A percentile compares a stretch with the other conserved stretches of the same genome.
phyloP scores from a whole-genome alignment of 2,113 vertebrate species.

The Colossoma macropomum region DNA sequence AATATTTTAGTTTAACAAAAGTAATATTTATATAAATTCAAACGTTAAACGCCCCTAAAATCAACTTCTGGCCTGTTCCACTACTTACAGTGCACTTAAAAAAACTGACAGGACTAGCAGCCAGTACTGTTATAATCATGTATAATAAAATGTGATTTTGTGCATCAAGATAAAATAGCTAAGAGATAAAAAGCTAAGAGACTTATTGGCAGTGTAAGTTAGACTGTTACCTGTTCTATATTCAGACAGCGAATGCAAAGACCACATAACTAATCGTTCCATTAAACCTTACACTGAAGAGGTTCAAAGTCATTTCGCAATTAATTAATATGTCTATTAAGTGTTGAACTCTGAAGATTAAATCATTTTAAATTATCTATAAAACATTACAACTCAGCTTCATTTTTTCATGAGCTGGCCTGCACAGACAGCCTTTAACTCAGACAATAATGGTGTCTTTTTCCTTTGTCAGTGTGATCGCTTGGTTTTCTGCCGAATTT shows the following conservation, averaged over 20 bases:
- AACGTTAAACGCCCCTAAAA: no score
- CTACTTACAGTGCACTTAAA: no score
- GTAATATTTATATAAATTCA: no score
- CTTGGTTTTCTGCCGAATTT: constrained; percentile 11
- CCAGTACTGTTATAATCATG: no score
- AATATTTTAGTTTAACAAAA: no score
- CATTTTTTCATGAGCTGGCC: not conserved
- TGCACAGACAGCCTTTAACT: constrained; percentile 10
- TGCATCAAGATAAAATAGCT: no score
- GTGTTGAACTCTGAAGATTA: constrained; percentile 52
- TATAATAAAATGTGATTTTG: no score
- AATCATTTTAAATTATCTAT: constrained; percentile 73
- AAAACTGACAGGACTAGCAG: no score
- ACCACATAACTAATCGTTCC: constrained; percentile 30
- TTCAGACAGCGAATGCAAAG: not conserved
- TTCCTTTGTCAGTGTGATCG: constrained; percentile 37
- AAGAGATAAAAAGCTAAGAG: not conserved
- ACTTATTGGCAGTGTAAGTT: no score
- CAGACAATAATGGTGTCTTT: not conserved
- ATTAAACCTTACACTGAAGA: constrained; percentile 41
- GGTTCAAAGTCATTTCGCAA: constrained; percentile 56
- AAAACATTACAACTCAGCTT: constrained; percentile 66
- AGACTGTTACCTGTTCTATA: not conserved
- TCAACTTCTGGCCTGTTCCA: no score
- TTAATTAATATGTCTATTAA: constrained; percentile 68